Conservation (phyloP, 53 echinoderm and acorn worm species). For the Astropecten irregularis region DNA sequence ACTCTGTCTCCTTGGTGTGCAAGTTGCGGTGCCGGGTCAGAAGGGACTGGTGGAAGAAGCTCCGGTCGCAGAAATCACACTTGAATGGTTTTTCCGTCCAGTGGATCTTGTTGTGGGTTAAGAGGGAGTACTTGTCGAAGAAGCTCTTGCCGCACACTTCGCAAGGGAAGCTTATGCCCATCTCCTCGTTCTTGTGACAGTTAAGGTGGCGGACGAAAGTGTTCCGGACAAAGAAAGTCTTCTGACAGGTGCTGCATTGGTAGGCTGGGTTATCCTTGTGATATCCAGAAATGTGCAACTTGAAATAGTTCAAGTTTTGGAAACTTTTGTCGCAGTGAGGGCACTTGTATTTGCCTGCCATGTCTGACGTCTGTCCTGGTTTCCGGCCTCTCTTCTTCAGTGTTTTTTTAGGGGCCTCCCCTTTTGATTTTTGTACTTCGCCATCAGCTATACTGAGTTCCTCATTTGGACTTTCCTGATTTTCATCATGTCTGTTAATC, state of each 20-base stretch:
- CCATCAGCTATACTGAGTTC: not conserved
- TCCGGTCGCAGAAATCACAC: conserved; percentile 37
- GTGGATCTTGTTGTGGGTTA: conserved; percentile 8
- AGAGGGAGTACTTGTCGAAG: conserved; percentile 2
- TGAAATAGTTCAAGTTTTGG: not conserved
- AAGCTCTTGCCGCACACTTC: conserved; percentile 35
- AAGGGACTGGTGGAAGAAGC: conserved; percentile 23
- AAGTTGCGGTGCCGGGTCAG: conserved; percentile 21
- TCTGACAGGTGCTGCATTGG: conserved; percentile 51
- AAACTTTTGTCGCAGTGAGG: conserved; percentile 33
- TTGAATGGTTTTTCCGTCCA: not conserved
- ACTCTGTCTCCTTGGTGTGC: conserved; percentile 27
- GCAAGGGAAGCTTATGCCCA: conserved; percentile 22
- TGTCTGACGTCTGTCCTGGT: not conserved
- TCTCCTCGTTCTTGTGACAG: conserved; percentile 50
- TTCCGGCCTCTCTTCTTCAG: not conserved
- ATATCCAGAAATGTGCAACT: not conserved
- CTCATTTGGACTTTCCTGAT: not conserved
- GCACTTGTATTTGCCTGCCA: conserved; percentile 11
- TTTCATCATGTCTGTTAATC: not conserved
- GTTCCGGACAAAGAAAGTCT: conserved; percentile 18
- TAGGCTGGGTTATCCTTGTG: conserved; percentile 12
- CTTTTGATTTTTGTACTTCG: not conserved
- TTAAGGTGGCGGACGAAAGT: conserved; percentile 33
- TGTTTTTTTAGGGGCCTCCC: not conserved